Percentiles rank a stretch among this genome's conserved stretches.
phyloP scores from a whole-genome alignment of 2,888 invertebrate genomes.

The Philaethria dido region DNA sequence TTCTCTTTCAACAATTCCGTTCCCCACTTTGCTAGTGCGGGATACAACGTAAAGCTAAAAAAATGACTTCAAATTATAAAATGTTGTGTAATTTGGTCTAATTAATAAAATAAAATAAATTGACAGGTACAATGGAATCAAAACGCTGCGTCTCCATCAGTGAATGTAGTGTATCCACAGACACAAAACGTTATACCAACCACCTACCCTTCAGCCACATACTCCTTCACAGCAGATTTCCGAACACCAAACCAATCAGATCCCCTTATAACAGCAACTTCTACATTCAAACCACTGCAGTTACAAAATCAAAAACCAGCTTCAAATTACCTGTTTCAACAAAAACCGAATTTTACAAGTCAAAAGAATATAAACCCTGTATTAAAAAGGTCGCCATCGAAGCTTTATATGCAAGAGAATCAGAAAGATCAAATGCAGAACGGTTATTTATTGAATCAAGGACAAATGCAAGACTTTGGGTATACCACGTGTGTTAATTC shows the following conservation, averaged over 20 bases:
- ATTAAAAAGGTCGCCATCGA: slow-evolving; percentile 75
- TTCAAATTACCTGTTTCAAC: slow-evolving; percentile 72
- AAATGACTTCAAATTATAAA: too few species aligned
- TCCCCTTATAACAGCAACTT: slow-evolving; percentile 79
- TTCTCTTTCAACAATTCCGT: too few species aligned
- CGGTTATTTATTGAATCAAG: slow-evolving; percentile 70
- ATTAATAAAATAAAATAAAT: background rate
- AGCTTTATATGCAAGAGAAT: slow-evolving; percentile 62
- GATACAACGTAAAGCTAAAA: too few species aligned
- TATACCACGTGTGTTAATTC: slow-evolving; percentile 67
- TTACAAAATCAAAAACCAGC: slow-evolving; percentile 75
- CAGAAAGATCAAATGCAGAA: slow-evolving; percentile 69
- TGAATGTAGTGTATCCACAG: slow-evolving; percentile 86
- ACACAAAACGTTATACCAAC: slow-evolving; percentile 85
- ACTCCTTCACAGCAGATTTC: slow-evolving; percentile 93
- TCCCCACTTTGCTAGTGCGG: too few species aligned
- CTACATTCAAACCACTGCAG: slow-evolving; percentile 83
- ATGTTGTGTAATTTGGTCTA: too few species aligned
- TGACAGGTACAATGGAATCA: slow-evolving; percentile 90
- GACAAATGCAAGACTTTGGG: slow-evolving; percentile 73
- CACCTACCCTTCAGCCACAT: slow-evolving; percentile 88
- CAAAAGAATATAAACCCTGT: slow-evolving; percentile 60
- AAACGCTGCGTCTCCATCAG: slow-evolving; percentile 84
- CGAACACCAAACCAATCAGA: slow-evolving; percentile 85
- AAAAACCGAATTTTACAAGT: slow-evolving; percentile 65